Evolutionary conservation across 2,797 vertebrate species (phyloP).

Genomic region (Manis pentadactyla): DNA sequence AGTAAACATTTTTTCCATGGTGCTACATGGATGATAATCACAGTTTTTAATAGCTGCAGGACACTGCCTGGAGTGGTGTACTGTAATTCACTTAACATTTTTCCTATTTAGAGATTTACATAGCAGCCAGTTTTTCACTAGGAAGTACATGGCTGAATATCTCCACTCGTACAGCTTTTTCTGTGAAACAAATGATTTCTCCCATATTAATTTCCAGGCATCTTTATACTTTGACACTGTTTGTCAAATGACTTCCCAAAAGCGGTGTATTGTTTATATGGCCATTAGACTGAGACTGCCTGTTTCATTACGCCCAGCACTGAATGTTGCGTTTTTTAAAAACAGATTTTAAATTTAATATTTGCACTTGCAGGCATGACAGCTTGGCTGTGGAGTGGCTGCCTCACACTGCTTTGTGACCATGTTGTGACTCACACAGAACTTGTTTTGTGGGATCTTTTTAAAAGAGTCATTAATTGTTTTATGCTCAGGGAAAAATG

Average conservation of each 20-base stretch:
- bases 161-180: background rate
- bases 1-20: background rate
- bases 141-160: background rate
- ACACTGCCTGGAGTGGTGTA: background rate
- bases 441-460: background rate
- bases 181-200: conserved; percentile 22
- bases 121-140: background rate
- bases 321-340: conserved; percentile 16
- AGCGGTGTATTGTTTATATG: background rate
- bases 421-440: background rate
- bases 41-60: background rate
- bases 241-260: background rate
- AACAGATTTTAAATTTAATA: conserved; percentile 46
- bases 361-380: conserved; percentile 45
- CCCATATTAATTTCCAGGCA: background rate
- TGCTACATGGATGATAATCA: background rate
- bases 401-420: background rate
- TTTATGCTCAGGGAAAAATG: conserved; percentile 3
- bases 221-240: background rate
- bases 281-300: background rate
- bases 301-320: background rate
- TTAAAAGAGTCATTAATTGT: background rate
- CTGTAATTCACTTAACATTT: background rate
- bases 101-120: background rate
- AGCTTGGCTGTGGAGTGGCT: background rate